These are phyloP conservation scores for Heterohyrax brucei DNA, from an alignment of 2,797 vertebrate genomes.

Conservation along the genomic window DNA sequence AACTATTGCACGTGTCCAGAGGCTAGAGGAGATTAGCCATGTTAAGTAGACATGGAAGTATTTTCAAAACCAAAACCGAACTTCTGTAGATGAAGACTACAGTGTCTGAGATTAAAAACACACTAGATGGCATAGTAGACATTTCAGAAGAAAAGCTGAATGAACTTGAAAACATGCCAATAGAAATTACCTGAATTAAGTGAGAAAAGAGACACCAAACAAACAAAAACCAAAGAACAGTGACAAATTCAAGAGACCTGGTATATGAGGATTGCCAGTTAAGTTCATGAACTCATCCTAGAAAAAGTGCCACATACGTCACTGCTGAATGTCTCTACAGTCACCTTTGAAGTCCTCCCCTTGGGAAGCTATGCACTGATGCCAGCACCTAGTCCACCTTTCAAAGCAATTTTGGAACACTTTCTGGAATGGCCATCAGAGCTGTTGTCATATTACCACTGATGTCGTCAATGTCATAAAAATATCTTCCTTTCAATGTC, in stretches of 20 bases:
- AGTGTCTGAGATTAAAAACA: slow-evolving; percentile 20
- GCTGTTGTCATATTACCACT: too few relatives aligned
- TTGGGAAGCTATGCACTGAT: too few relatives aligned
- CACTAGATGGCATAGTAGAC: not conserved
- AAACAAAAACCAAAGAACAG: not conserved
- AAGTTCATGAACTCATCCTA: too few relatives aligned
- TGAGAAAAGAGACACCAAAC: not conserved
- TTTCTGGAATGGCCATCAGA: too few relatives aligned
- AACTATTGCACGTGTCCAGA: slow-evolving; percentile 8
- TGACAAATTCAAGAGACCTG: not conserved
- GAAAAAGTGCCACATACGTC: too few relatives aligned
- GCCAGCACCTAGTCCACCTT: too few relatives aligned
- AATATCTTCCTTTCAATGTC: too few relatives aligned
- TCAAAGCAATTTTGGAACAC: too few relatives aligned
- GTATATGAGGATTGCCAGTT: not conserved
- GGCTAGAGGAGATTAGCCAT: not conserved
- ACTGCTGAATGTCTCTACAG: too few relatives aligned
- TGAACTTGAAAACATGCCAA: not conserved
- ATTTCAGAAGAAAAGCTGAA: slow-evolving; percentile 1
- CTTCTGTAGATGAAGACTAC: slow-evolving; percentile 5
- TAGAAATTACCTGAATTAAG: not conserved
- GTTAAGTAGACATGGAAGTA: not conserved
- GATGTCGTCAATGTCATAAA: too few relatives aligned
- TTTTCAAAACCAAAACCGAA: slow-evolving; percentile 16
- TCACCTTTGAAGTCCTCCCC: too few relatives aligned